Percentiles rank a stretch among this genome's conserved stretches.
phyloP scores from a whole-genome alignment of 2,113 vertebrate species.

The Martes martes region DNA sequence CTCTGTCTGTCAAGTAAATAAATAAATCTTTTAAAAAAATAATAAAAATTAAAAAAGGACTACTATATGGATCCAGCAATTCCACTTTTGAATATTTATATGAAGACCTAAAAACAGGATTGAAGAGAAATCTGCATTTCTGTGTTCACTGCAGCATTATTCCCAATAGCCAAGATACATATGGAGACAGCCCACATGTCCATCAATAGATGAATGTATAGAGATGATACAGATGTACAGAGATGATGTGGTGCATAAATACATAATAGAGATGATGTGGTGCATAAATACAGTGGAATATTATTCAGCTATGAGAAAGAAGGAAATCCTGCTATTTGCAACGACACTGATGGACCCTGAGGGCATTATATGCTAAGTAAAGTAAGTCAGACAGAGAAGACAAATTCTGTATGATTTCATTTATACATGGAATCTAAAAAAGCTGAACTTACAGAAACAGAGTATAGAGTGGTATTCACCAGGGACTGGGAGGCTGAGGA shows the following conservation, averaged over 20 bases:
- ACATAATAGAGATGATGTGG: background rate
- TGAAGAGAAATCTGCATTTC: background rate
- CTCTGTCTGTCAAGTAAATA: too few species aligned
- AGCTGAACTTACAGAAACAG: background rate
- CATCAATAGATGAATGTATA: background rate
- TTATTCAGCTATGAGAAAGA: background rate
- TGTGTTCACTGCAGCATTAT: background rate
- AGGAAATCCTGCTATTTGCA: background rate
- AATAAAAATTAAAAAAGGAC: background rate
- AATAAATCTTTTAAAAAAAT: too few species aligned
- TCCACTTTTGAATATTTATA: background rate
- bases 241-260: accelerated
- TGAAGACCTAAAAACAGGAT: background rate
- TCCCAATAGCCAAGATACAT: background rate
- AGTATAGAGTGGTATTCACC: background rate
- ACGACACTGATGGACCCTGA: background rate
- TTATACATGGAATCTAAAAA: background rate
- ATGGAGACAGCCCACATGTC: background rate
- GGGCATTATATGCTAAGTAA: background rate
- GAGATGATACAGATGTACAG: too few species aligned
- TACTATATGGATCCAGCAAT: background rate
- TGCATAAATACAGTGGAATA: accelerated
- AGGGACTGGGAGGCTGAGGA: background rate
- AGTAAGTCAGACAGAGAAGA: background rate
- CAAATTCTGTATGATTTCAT: background rate